These are phyloP conservation scores for Cheilinus undulatus DNA, from an alignment of 2,113 vertebrate genomes.

Conservation along the genomic window DNA sequence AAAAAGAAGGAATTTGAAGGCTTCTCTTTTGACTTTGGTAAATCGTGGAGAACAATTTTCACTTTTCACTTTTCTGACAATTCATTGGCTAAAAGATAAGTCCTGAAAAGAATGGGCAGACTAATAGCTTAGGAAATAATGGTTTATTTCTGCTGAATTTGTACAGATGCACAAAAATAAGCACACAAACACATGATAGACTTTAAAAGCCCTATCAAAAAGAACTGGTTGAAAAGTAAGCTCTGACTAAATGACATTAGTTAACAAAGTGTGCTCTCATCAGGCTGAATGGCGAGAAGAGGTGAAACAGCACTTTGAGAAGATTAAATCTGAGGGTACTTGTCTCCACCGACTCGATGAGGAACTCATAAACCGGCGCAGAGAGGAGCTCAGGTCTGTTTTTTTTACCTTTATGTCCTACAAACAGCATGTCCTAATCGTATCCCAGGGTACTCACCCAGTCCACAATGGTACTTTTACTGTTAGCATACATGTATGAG, in stretches of 20 bases:
- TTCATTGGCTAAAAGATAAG: background rate
- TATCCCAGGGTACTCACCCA: background rate
- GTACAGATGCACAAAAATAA: background rate
- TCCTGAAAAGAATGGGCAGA: background rate
- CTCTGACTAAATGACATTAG: slow-evolving; percentile 2
- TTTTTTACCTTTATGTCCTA: background rate
- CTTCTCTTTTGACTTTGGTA: background rate
- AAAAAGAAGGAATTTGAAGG: background rate
- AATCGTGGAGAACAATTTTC: background rate
- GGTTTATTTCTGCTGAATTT: background rate
- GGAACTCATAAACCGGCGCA: slow-evolving; percentile 93
- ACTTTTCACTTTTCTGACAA: background rate
- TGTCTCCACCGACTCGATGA: slow-evolving; percentile 96
- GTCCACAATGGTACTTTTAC: background rate
- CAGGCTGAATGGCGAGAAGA: slow-evolving; percentile 98
- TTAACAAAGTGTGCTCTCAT: slow-evolving; percentile 58
- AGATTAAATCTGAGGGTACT: slow-evolving; percentile 98
- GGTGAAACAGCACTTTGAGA: slow-evolving; percentile 98
- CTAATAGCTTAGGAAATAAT: too few relatives aligned
- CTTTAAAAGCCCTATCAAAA: background rate
- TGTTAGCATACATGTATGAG: slow-evolving; percentile 8
- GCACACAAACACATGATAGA: too few relatives aligned
- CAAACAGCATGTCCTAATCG: background rate
- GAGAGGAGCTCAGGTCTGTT: slow-evolving; percentile 94
- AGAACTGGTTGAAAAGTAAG: background rate